Conservation (phyloP, 2,113 vertebrate genomes). For the Notarius quadriscutis region DNA sequence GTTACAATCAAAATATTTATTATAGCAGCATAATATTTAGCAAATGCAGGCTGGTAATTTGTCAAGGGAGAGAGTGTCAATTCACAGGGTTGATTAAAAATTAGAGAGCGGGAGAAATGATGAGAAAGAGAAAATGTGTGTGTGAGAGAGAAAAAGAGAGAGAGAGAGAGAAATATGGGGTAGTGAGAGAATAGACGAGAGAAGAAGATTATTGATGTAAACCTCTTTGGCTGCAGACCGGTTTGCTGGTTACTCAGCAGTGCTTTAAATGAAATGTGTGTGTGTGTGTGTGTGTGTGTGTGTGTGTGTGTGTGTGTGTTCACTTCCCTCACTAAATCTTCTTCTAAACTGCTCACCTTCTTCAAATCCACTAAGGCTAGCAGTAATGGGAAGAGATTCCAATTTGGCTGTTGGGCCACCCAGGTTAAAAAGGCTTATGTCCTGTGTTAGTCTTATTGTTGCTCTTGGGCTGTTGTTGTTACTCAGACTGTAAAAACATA, state of each 20-base stretch:
- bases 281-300: not conserved
- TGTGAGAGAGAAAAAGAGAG: not conserved
- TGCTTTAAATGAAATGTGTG: conserved; percentile 20
- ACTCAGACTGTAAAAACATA: not conserved
- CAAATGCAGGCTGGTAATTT: conserved; percentile 33
- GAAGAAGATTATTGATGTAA: conserved; percentile 22
- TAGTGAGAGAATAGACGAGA: too few species aligned
- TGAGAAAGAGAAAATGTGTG: not conserved
- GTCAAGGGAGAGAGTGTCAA: conserved; percentile 12
- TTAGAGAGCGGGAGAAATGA: not conserved
- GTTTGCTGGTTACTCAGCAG: conserved; percentile 37
- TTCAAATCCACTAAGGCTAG: not conserved
- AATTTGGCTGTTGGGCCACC: not conserved
- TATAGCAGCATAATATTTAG: conserved; percentile 31
- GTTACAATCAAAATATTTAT: conserved; percentile 23
- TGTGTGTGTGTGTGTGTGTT: not conserved
- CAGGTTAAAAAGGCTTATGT: not conserved
- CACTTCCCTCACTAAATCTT: not conserved
- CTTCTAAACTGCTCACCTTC: not conserved
- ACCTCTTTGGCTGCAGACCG: conserved; percentile 26
- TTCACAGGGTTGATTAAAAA: conserved; percentile 36
- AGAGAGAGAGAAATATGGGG: not conserved
- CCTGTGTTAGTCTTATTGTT: not conserved
- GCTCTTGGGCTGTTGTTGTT: not conserved
- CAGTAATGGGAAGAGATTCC: not conserved